phyloP scores from a whole-genome alignment of 2,797 vertebrate species.

The Tokudaia tokunoshimensis region DNA sequence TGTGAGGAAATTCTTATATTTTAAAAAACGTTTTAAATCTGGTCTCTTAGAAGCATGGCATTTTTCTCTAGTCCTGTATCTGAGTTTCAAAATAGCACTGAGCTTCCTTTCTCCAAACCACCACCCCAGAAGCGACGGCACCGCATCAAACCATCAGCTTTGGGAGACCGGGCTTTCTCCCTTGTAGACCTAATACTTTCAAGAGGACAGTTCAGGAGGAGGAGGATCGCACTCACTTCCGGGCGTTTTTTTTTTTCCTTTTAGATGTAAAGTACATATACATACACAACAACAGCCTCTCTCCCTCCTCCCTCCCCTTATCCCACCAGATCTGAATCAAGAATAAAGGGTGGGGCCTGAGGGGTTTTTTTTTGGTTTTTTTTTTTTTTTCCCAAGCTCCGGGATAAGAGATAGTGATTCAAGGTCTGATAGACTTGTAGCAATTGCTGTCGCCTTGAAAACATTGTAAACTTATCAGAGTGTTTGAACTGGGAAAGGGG shows the following conservation, averaged over 20 bases:
- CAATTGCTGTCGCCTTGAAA: background rate
- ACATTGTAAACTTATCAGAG: background rate
- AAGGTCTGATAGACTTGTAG: conserved; percentile 41
- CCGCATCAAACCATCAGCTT: background rate
- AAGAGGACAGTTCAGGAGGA: background rate
- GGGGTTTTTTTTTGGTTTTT: background rate
- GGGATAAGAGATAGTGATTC: background rate
- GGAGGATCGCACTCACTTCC: background rate
- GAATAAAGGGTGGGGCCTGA: background rate
- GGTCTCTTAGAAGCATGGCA: background rate
- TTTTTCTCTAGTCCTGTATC: background rate
- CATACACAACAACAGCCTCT: background rate
- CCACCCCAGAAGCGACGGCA: background rate
- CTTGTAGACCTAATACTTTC: background rate
- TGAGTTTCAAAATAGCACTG: background rate
- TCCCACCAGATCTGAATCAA: background rate
- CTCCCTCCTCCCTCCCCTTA: too few relatives aligned
- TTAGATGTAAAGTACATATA: background rate
- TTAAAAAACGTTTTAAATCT: conserved; percentile 7
- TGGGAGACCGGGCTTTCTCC: background rate
- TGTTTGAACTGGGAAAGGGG: background rate
- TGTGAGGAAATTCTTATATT: conserved; percentile 32
- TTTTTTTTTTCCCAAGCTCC: background rate
- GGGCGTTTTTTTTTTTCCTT: background rate
- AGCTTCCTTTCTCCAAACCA: background rate